Base-by-base conservation (phyloP, 2,888 invertebrate genomes). In the Tortricodes alternella region DNA sequence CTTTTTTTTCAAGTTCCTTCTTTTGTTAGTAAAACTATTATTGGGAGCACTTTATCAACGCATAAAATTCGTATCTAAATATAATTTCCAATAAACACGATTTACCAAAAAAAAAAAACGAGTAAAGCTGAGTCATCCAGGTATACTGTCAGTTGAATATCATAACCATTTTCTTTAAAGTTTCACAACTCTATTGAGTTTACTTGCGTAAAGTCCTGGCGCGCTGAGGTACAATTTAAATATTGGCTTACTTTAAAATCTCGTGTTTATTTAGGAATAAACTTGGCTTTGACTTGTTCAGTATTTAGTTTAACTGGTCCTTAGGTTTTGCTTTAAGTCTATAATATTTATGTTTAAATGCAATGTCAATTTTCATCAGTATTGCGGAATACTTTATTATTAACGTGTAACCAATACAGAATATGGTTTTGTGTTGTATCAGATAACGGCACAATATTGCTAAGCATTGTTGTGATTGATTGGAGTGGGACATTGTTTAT, bases 161-260 rank as follows among this genome's bases (percentile, higher is more conserved):
- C n/a, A n/a, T n/a, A n/a, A n/a, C n/a, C n/a, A n/a, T n/a, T n/a
- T n/a, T n/a, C n/a, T n/a, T n/a, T n/a, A 46, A 49, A 49, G 35
- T 49, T 55, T 35, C 34, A 15, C 41, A 15, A 19, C 49, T 48
- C 35, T 49, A 49, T 55, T 29, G 49, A 43, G 27, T 55, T 27
- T 55, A 55, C n/a, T n/a, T n/a, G n/a, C 23, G 18, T 49, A 37
- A 49, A 55, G 35, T 35, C 29, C 55, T 53, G 23, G 11, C 13
- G 41, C 48, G 27, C 34, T 29, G 43, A 49, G 43, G 35, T 52
- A 37, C 18, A 52, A 52, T 44, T 49, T 49, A 55, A 55, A 55
- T 55, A 49, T 55, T 49, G 43, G 49, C 43, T 52, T 44, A 55
- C 55, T 55, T 41, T 46, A 53, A 49, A 49, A 49, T 41, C 27